Evolutionary conservation across 2,113 vertebrate genomes (phyloP).

Genomic region (Mungos mungo): DNA sequence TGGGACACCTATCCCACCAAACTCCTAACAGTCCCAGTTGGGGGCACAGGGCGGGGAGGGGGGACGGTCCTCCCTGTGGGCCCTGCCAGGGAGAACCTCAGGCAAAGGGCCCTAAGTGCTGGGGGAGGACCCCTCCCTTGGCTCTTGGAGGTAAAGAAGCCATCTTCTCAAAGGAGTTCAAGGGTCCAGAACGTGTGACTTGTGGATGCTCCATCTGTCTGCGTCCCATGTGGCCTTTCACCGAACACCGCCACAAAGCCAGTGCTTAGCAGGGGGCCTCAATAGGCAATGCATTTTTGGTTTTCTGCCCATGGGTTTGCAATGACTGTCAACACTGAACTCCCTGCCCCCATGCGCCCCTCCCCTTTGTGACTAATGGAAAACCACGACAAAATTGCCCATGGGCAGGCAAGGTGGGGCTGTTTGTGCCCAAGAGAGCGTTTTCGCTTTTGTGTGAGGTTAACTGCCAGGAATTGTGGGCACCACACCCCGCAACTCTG

Average conservation of each 20-base stretch:
- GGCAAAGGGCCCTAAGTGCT: background rate
- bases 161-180: background rate
- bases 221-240: background rate
- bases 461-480: background rate
- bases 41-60: background rate
- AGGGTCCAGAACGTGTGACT: background rate
- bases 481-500: background rate
- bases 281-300: background rate
- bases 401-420: background rate
- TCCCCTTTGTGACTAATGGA: conserved; percentile 10
- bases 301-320: background rate
- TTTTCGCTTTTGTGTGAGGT: background rate
- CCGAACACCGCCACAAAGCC: background rate
- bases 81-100: background rate
- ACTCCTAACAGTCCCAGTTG: background rate
- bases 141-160: background rate
- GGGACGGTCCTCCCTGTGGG: background rate
- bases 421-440: background rate
- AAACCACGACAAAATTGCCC: conserved; percentile 9
- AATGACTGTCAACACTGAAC: background rate
- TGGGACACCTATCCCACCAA: background rate
- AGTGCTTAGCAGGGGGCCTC: background rate
- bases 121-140: background rate
- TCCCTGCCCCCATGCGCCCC: background rate
- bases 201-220: background rate